phyloP scores from a whole-genome alignment of 2,888 invertebrate species.

The Sphinx pinastri region DNA sequence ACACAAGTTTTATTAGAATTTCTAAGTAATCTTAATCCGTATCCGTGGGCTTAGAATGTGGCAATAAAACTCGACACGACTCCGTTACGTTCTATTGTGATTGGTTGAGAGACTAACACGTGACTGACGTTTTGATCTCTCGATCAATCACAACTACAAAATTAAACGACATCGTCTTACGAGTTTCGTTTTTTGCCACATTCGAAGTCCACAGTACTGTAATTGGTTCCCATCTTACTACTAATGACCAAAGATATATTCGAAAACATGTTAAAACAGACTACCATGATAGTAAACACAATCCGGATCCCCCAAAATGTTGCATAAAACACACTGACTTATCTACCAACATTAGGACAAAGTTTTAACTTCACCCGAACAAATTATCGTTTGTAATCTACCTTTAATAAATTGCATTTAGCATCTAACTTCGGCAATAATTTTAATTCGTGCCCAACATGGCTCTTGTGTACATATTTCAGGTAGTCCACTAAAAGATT shows the following conservation, averaged over 20 bases:
- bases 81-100: too few species aligned
- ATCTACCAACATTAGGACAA: conserved; percentile 21
- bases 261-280: not conserved
- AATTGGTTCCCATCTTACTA: too few species aligned
- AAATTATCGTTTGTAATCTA: conserved; percentile 26
- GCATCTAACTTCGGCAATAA: conserved; percentile 26
- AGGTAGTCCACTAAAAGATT: conserved; percentile 7
- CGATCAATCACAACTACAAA: too few species aligned
- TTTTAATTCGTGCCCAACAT: conserved; percentile 10
- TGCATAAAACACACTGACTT: conserved; percentile 7
- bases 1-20: too few species aligned
- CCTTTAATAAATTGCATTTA: conserved; percentile 26
- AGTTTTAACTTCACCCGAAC: conserved; percentile 19
- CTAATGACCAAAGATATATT: not conserved
- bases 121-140: too few species aligned
- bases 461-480: not conserved
- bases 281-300: not conserved
- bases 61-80: too few species aligned
- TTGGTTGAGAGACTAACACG: too few species aligned
- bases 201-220: too few species aligned
- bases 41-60: too few species aligned
- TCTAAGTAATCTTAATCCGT: too few species aligned
- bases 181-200: too few species aligned
- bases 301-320: not conserved
- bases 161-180: too few species aligned